Base-by-base conservation (phyloP, 2,797 vertebrate genomes). In the Lycodopsis pacificus region DNA sequence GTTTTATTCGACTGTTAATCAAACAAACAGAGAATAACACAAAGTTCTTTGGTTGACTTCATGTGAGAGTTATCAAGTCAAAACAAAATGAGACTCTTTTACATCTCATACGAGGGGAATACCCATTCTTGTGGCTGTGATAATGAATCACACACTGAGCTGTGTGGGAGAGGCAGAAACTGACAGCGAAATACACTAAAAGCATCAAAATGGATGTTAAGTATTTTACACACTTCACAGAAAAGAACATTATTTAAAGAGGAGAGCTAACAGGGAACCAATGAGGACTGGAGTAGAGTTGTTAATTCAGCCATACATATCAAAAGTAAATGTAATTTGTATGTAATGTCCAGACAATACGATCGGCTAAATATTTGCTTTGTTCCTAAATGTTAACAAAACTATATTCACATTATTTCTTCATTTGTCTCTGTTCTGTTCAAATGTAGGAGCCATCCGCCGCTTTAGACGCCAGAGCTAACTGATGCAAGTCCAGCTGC, bases 151-250 rank as follows among this genome's bases (percentile, higher is more conserved):
- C 75, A 68, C 70, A 71, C 42, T 44, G 66, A 86, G 76, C 65
- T 74, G 82, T 89, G 87, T 86, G 77, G 88, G 82, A 88, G 81
- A 83, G 76, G 67, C 84, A 84, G 53, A 36, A 71, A 77, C 78
- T 83, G 80, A 86, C 80, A 67, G 74, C 80, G 34, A 84, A 61
- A 77, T 79, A 83, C 76, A 82, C 62, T n/a, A 48, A 86, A 80
- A 76, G 65, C 27, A 34, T 82, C 79, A 85, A 84, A 77, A 75
- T 76, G 73, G 46, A 73, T 44, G 57, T 81, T 66, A 65, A 76
- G 8, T 57, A 65, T 75, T 75, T 70, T n/a, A 81, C 59, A 74
- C 69, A 65, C 56, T 64, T 32, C 58, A 48, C 44, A 56, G n/a
- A 59, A 53, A 32, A 71, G 13, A 65, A 57, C 27, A 54, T 12